Base-by-base conservation (phyloP, 2,113 vertebrate genomes). In the Vireo altiloquus region DNA sequence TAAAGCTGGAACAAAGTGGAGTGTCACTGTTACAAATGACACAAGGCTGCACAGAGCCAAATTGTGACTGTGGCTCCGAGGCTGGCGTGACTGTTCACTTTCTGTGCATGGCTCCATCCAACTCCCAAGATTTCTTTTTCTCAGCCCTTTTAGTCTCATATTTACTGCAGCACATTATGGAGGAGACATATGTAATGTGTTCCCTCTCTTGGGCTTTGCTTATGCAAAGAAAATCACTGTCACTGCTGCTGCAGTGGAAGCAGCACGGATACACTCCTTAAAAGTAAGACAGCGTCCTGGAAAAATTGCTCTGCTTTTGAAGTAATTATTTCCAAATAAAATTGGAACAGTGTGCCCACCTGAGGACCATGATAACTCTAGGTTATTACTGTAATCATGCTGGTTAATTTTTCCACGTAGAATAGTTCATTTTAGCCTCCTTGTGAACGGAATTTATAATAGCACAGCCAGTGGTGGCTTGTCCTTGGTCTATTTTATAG, bases 121-220 rank as follows among this genome's bases (percentile, higher is more conserved):
- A 4, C 65, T 91, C 89, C 49, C 69, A 71, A 72, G 65, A 92
- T 92, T 89, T 92, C 83, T 96, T 81, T 91, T 78, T 71, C 53
- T 76, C 80, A 90, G 40, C 53, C 77, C 44, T 49, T 92, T 92
- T 25, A 84, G 80, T 84, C 72, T 95, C 65, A 7, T 92, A 84
- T 92, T 94, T 92, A 82, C 87, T 72, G 87, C 74, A 82, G 56
- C 10, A 25, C n/a, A 68, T 66, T 94, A 81, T 37, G 53, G 86
- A 89, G 72, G 80, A 95, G 91, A 92, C 69, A 47, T 52, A 89
- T 77, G 94, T 87, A 94, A 88, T 75, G 28, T 87, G 74, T 76
- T 91, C 87, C 75, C 83, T 86, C 94, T 95, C 92, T 20, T 90
- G 92, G 91, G 95, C 52, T 95, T 94, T 95, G 89, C 83, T 92